A percentile compares a stretch with the other conserved stretches of the same genome.
Evolutionary conservation across 2,797 vertebrate genomes (phyloP).

Genomic region (Hydrophis major): DNA sequence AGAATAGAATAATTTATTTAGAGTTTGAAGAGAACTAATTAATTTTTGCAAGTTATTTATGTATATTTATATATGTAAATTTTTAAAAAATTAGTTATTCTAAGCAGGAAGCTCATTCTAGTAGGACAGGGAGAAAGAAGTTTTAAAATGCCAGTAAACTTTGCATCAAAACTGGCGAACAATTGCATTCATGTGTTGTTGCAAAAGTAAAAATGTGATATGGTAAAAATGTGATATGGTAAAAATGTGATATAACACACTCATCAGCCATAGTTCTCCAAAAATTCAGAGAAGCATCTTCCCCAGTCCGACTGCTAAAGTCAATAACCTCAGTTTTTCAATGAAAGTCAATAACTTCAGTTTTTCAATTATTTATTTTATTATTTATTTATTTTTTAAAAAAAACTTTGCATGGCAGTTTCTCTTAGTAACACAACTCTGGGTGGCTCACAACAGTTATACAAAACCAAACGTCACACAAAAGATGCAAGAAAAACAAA

Average conservation of each 20-base stretch:
- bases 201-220: not conserved
- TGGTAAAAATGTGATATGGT: not conserved
- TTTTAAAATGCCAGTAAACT: conserved; percentile 40
- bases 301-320: not conserved
- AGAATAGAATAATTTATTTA: conserved; percentile 70
- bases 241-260: not conserved
- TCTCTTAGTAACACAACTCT: not conserved
- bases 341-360: not conserved
- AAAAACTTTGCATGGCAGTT: not conserved
- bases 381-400: not conserved
- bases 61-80: conserved; percentile 80
- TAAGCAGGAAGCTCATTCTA: conserved; percentile 52
- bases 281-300: not conserved
- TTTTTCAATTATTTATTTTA: not conserved
- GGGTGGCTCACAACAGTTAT: not conserved
- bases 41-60: conserved; percentile 77
- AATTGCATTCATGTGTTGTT: not conserved
- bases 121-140: conserved; percentile 45
- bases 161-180: conserved; percentile 45
- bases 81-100: conserved; percentile 67
- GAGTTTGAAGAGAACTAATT: conserved; percentile 75
- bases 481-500: not conserved
- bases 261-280: not conserved
- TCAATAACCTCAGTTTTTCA: not conserved
- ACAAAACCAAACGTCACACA: not conserved